Evolutionary conservation across 2,888 invertebrate genomes (phyloP), one percentile per base, ranked within the genome.

Genomic region (Nemotelus pantherinus): DNA sequence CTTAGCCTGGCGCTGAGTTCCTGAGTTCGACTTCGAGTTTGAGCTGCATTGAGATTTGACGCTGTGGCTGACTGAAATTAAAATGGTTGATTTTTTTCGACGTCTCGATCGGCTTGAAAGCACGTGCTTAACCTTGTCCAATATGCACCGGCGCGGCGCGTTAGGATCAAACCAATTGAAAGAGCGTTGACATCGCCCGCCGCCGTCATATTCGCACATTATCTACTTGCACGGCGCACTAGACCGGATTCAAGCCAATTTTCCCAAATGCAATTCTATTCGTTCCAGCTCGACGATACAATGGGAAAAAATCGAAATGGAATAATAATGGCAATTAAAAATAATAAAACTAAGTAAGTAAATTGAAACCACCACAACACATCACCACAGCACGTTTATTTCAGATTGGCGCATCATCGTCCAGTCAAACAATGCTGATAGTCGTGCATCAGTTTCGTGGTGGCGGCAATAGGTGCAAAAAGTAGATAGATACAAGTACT

Each of bases 61-160:
- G 58, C 10, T 58, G 25, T 6, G 4, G 58, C 4, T 58, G 58
- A 50, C 25, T 58, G 58, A 65, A n/a, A n/a, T 65, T 65, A 47
- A 10, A 65, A 47, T 65, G 6, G 45, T 65, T 45, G 65, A 65
- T 71, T 71, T 71, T 70, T 68, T 67, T 7, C 68, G 25, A 10
- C 71, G 71, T 71, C 71, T 71, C 43, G 55, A 71, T 25, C 25
- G 25, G 25, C 25, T 41, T 55, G 53, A 44, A n/a, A 71, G 71
- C 71, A 71, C 71, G 71, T 71, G 71, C 57, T 71, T 71, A 55
- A 71, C 71, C 71, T 71, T 71, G 71, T 44, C n/a, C 55, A 43
- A 44, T 71, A 71, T 71, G 71, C 57, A 71, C 10, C 57, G 55
- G 44, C 55, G 53, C 44, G 55, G n/a, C 71, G 71, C 44, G n/a